These are phyloP conservation scores for Adela reaumurella DNA, from an alignment of 2,888 invertebrate genomes.

Conservation along the genomic window DNA sequence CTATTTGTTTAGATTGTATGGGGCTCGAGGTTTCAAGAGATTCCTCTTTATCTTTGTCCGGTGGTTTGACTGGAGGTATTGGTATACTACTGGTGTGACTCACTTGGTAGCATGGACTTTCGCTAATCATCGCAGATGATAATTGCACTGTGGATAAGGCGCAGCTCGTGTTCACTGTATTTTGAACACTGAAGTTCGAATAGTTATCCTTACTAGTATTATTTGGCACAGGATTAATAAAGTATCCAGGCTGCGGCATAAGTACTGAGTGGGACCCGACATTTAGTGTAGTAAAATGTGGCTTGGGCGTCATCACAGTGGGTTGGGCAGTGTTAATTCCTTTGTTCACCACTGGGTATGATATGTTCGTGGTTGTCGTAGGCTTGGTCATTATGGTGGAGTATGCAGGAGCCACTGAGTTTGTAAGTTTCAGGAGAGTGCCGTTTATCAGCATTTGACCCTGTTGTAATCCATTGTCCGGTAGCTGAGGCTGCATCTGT, in stretches of 20 bases:
- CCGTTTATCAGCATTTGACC: slow-evolving; percentile 51
- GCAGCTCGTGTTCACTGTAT: neutral
- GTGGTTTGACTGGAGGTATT: slow-evolving; percentile 44
- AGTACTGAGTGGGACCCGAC: slow-evolving; percentile 42
- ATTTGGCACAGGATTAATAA: slow-evolving; percentile 54
- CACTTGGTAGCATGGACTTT: slow-evolving; percentile 17
- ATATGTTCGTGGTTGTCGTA: slow-evolving; percentile 31
- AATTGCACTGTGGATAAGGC: neutral
- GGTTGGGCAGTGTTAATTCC: slow-evolving; percentile 35
- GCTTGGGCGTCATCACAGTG: slow-evolving; percentile 48
- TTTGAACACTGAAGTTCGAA: neutral
- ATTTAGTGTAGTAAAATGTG: slow-evolving; percentile 50
- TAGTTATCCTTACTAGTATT: slow-evolving; percentile 13
- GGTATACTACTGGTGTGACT: slow-evolving; percentile 45
- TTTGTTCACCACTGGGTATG: slow-evolving; percentile 41
- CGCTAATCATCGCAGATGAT: neutral
- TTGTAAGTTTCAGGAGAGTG: slow-evolving; percentile 45
- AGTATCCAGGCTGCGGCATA: slow-evolving; percentile 46
- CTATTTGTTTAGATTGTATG: neutral
- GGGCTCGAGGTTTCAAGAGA: too few species aligned
- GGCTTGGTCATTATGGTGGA: slow-evolving; percentile 31
- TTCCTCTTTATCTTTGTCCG: slow-evolving; percentile 24
- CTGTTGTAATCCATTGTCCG: slow-evolving; percentile 14
- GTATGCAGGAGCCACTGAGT: slow-evolving; percentile 32
- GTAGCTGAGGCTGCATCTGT: slow-evolving; percentile 19